phyloP scores from a whole-genome alignment of 2,888 invertebrate species.

The Pristionchus exspectatus region DNA sequence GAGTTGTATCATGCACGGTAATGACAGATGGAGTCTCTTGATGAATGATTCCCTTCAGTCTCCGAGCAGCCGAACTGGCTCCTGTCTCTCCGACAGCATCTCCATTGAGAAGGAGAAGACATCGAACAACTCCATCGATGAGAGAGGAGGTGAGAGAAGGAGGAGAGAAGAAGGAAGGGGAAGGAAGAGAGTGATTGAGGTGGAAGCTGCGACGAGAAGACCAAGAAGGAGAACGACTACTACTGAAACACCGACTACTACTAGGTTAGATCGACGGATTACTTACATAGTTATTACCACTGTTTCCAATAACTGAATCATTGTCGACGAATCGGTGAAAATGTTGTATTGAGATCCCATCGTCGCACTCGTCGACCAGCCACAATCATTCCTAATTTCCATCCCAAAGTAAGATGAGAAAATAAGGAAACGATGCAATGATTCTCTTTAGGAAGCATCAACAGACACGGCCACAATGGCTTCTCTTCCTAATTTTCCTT shows the following conservation, averaged over 20 bases:
- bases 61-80: neutral
- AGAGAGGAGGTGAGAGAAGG: neutral
- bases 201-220: neutral
- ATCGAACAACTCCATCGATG: neutral
- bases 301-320: neutral
- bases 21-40: neutral
- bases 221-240: conserved; percentile 3
- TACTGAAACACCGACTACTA: conserved; percentile 36
- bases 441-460: neutral
- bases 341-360: neutral
- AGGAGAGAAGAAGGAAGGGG: neutral
- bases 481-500: neutral
- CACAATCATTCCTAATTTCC: conserved; percentile 51
- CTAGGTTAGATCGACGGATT: neutral
- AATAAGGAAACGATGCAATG: neutral
- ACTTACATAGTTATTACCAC: too few relatives aligned
- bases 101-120: conserved; percentile 39
- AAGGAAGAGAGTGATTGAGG: neutral
- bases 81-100: neutral
- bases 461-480: conserved; percentile 20
- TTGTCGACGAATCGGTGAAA: neutral
- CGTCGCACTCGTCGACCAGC: conserved; percentile 24
- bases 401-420: neutral
- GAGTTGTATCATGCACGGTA: conserved; percentile 31
- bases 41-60: neutral